Evolutionary conservation across 2,113 vertebrate species (phyloP).

Genomic region (Maccullochella peelii): DNA sequence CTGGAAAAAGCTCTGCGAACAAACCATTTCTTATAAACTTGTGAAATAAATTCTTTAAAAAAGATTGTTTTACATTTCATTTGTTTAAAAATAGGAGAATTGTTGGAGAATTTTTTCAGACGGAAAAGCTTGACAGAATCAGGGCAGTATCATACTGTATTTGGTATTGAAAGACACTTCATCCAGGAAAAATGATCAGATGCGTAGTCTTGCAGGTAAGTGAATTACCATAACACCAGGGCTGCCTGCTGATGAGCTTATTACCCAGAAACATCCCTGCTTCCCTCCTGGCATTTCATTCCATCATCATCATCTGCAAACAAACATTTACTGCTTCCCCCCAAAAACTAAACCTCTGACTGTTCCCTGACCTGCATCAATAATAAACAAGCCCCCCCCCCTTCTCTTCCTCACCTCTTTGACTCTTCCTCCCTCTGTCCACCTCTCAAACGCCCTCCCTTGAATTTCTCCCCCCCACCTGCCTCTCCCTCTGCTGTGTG

Average conservation of each 20-base stretch:
- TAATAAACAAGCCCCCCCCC: constrained; percentile 21
- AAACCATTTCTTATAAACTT: neutral
- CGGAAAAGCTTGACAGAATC: neutral
- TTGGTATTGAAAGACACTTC: neutral
- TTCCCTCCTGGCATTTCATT: neutral
- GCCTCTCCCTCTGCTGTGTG: constrained; percentile 48
- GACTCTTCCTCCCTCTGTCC: neutral
- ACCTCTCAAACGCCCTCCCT: constrained; percentile 3
- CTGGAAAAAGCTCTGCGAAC: neutral
- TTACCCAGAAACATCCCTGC: constrained; percentile 7
- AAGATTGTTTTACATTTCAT: neutral
- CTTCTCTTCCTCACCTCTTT: neutral
- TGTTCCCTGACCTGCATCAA: constrained; percentile 7
- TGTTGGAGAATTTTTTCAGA: neutral
- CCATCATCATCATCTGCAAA: constrained; percentile 5
- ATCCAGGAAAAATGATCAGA: neutral
- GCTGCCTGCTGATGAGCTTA: constrained; percentile 11
- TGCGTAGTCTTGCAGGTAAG: constrained; percentile 8
- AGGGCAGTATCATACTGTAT: neutral
- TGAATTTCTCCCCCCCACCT: constrained; percentile 32
- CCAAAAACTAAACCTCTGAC: neutral
- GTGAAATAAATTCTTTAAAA: neutral
- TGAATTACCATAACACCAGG: constrained; percentile 13
- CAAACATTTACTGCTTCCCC: neutral
- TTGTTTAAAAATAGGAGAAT: neutral